These are phyloP conservation scores for Tetragonula carbonaria DNA, from an alignment of 2,888 invertebrate genomes.

Conservation along the genomic window DNA sequence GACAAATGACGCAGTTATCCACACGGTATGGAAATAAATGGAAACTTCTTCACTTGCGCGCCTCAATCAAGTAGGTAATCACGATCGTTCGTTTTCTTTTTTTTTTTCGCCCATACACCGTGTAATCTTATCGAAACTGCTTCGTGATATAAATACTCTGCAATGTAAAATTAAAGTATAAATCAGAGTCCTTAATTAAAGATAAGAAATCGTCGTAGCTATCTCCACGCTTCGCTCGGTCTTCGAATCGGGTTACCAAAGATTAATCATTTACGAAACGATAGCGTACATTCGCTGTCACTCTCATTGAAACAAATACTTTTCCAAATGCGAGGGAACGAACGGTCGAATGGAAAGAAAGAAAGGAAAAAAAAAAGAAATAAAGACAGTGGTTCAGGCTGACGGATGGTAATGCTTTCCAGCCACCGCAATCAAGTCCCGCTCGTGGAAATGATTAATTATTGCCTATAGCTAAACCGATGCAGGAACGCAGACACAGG, in stretches of 20 bases:
- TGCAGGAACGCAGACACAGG: slow-evolving; percentile 42
- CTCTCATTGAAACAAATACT: not conserved
- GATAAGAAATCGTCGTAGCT: too few relatives aligned
- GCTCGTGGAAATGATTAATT: slow-evolving; percentile 80
- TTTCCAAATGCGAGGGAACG: not conserved
- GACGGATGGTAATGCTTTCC: not conserved
- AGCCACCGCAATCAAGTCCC: slow-evolving; percentile 30
- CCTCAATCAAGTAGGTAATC: slow-evolving; percentile 22
- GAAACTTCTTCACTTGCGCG: not conserved
- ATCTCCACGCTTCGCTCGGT: too few relatives aligned
- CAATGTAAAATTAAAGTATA: slow-evolving; percentile 51
- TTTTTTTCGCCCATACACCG: too few relatives aligned
- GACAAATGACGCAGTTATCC: not conserved
- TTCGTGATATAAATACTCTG: slow-evolving; percentile 80
- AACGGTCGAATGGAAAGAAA: not conserved
- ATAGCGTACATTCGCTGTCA: slow-evolving; percentile 73
- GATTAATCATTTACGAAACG: too few relatives aligned
- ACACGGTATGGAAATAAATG: too few relatives aligned
- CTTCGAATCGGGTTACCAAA: too few relatives aligned
- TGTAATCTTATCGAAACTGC: slow-evolving; percentile 77
- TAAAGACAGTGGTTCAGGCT: not conserved
- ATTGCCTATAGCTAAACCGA: slow-evolving; percentile 74
- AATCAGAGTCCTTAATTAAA: too few relatives aligned
- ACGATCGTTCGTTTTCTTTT: not conserved
- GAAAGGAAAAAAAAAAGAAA: not conserved